Conservation (phyloP, 2,113 vertebrate species). For the Microcebus griseorufus region DNA sequence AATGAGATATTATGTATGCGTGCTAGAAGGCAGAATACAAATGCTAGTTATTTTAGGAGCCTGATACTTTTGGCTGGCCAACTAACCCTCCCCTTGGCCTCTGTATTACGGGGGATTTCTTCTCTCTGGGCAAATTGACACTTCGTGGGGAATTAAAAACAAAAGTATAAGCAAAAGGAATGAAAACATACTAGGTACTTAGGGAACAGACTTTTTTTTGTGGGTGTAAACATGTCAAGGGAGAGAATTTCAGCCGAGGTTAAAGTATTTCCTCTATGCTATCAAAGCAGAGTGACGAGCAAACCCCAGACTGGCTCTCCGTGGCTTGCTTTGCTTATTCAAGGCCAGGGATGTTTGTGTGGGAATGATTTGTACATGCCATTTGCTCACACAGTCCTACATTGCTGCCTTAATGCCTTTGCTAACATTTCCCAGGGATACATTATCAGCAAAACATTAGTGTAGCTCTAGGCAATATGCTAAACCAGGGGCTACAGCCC, state of each 20-base stretch:
- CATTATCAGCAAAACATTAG: background rate
- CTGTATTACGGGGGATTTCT: background rate
- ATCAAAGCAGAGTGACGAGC: background rate
- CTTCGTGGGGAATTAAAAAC: background rate
- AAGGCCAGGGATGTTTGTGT: background rate
- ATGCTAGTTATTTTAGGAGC: background rate
- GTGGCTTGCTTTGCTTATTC: background rate
- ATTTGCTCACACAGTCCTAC: background rate
- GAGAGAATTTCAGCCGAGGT: background rate
- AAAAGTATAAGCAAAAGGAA: background rate
- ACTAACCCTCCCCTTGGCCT: background rate
- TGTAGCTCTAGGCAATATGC: rapidly evolving
- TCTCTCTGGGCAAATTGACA: background rate
- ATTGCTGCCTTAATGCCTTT: background rate
- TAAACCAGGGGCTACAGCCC: background rate
- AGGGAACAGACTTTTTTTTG: background rate
- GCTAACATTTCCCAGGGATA: background rate
- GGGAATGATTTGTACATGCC: background rate
- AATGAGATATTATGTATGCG: background rate
- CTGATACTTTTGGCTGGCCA: background rate
- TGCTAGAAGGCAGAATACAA: background rate
- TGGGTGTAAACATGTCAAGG: background rate
- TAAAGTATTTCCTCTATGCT: background rate
- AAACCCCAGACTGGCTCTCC: background rate
- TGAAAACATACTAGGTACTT: background rate